Percentiles rank a stretch among this genome's conserved stretches.
phyloP scores from a whole-genome alignment of 2,113 vertebrate genomes.

The Mirounga angustirostris region DNA sequence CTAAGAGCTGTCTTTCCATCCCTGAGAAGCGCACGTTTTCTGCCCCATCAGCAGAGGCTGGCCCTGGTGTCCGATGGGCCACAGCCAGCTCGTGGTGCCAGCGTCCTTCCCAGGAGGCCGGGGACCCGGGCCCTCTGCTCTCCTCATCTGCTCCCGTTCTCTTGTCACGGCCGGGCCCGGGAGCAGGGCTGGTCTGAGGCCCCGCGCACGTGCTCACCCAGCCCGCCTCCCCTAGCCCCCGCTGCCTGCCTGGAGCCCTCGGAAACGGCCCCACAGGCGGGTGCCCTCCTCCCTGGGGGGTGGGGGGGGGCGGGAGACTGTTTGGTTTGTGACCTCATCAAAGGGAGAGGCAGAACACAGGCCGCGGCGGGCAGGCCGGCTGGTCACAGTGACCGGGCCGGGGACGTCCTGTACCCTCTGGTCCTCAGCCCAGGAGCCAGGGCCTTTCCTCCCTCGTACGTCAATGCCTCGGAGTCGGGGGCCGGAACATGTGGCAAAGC shows the following conservation, averaged over 20 bases:
- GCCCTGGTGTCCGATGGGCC: not conserved
- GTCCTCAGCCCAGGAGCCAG: constrained; percentile 69
- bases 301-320: not conserved
- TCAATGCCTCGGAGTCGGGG: constrained; percentile 72
- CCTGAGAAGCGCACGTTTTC: fast-evolving
- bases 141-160: not conserved
- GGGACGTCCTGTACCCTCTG: constrained; percentile 11
- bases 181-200: not conserved
- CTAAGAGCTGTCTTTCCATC: fast-evolving
- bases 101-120: not conserved
- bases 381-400: constrained; percentile 67
- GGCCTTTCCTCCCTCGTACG: constrained; percentile 58
- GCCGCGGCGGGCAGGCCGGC: not conserved
- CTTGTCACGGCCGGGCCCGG: not conserved
- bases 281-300: not conserved
- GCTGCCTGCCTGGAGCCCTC: not conserved
- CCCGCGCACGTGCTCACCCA: fast-evolving
- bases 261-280: not conserved
- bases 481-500: constrained; percentile 77
- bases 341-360: constrained; percentile 63
- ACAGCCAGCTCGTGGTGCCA: not conserved
- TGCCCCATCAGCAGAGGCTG: too few species aligned
- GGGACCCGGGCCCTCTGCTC: not conserved
- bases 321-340: constrained; percentile 78
- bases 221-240: not conserved